A percentile compares a stretch with the other conserved stretches of the same genome.
Conservation (phyloP, 2,888 invertebrate species). For the Latheticus oryzae region DNA sequence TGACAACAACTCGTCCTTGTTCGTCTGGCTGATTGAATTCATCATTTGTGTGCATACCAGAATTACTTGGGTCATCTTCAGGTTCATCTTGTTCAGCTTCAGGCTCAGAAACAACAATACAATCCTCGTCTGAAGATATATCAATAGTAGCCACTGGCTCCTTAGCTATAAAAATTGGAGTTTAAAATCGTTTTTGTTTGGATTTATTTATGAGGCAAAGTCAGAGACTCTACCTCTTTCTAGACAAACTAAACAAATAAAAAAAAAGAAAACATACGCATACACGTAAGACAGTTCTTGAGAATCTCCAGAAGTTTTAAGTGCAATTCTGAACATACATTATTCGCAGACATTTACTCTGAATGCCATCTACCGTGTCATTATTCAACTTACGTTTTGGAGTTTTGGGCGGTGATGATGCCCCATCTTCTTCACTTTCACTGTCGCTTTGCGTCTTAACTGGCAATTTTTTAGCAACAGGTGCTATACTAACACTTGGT, state of each 20-base stretch:
- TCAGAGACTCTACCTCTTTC: slow-evolving; percentile 22
- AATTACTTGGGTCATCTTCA: slow-evolving; percentile 87
- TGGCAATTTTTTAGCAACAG: slow-evolving; percentile 60
- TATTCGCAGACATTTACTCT: too few relatives aligned
- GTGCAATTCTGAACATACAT: too few relatives aligned
- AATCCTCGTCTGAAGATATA: slow-evolving; percentile 83
- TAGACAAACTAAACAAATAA: neutral
- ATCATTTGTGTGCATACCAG: slow-evolving; percentile 93
- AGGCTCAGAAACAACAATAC: slow-evolving; percentile 87
- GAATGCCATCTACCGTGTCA: too few relatives aligned
- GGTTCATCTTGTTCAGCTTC: slow-evolving; percentile 83
- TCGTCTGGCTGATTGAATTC: slow-evolving; percentile 91
- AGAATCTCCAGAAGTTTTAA: too few relatives aligned
- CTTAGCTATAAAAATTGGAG: slow-evolving; percentile 25
- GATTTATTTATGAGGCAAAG: slow-evolving; percentile 22
- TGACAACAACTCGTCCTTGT: slow-evolving; percentile 90
- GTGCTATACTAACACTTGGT: slow-evolving; percentile 68
- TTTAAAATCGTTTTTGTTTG: neutral
- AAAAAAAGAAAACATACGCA: slow-evolving; percentile 9
- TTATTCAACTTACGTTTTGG: slow-evolving; percentile 12
- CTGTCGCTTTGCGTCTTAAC: slow-evolving; percentile 57
- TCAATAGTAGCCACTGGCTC: slow-evolving; percentile 79
- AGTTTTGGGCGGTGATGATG: slow-evolving; percentile 38
- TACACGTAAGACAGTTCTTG: too few relatives aligned
- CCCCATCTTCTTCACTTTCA: slow-evolving; percentile 53